These are phyloP conservation scores for Caranx ignobilis DNA, from an alignment of 2,113 vertebrate species.

Conservation along the genomic window DNA sequence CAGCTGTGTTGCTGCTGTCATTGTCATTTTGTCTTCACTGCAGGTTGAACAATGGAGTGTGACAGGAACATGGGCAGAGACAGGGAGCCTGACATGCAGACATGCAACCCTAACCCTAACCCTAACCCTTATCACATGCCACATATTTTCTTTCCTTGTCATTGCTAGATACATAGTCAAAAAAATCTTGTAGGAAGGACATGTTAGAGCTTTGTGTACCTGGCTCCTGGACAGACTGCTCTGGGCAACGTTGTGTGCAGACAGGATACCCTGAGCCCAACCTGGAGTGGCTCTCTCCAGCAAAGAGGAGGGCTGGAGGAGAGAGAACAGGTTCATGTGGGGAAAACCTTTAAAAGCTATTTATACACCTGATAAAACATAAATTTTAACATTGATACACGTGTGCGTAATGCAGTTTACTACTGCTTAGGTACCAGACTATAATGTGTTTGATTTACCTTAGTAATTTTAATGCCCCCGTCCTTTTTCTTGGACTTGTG, in stretches of 20 bases:
- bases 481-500: constrained; percentile 98
- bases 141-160: background rate
- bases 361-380: background rate
- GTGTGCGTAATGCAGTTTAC: background rate
- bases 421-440: background rate
- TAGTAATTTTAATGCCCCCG: constrained; percentile 92
- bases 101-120: no score
- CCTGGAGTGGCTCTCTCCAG: constrained; percentile 98
- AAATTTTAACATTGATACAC: background rate
- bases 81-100: background rate
- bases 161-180: background rate
- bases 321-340: background rate
- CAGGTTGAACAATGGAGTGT: background rate
- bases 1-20: background rate
- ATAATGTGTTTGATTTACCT: constrained; percentile 83
- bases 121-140: background rate
- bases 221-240: constrained; percentile 99
- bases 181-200: background rate
- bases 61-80: background rate
- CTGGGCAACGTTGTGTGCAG: constrained; percentile 98
- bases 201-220: constrained; percentile 80
- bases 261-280: constrained; percentile 99
- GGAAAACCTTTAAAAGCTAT: no score
- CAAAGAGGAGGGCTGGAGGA: constrained; percentile 92
- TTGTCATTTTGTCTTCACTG: constrained; percentile 3